A percentile compares a stretch with the other conserved stretches of the same genome.
These are phyloP conservation scores for Semaprochilodus insignis DNA, from an alignment of 2,797 vertebrate species.

Conservation along the genomic window DNA sequence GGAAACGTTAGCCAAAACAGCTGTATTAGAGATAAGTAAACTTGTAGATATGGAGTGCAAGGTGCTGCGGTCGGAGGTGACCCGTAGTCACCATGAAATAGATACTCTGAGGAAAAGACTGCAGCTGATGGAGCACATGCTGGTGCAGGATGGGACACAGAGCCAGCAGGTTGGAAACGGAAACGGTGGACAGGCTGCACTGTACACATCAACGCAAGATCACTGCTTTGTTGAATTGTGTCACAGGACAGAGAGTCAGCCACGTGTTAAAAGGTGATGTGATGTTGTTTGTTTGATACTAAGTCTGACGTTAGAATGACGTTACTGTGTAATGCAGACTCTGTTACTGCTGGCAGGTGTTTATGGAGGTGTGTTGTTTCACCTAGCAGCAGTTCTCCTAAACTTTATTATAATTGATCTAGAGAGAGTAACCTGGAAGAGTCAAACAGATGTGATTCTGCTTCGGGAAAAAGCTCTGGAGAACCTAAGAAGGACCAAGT, in stretches of 20 bases:
- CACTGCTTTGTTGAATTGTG: constrained; percentile 34
- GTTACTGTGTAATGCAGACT: background rate
- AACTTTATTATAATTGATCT: background rate
- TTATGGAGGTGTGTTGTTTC: background rate
- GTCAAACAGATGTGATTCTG: background rate
- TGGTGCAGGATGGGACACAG: constrained; percentile 68
- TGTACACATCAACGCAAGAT: constrained; percentile 36
- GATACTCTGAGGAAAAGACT: constrained; percentile 74
- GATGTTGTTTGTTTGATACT: no score
- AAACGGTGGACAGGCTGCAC: background rate
- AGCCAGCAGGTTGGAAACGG: constrained; percentile 55
- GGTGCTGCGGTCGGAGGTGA: constrained; percentile 78
- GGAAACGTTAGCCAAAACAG: constrained; percentile 78
- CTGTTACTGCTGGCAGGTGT: background rate
- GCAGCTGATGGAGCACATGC: constrained; percentile 76
- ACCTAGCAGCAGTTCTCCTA: no score
- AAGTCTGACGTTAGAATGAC: no score
- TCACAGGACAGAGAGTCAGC: constrained; percentile 30
- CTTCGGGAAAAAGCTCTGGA: background rate
- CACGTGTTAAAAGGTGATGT: constrained; percentile 30
- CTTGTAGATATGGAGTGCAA: constrained; percentile 80
- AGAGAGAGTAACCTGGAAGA: constrained; percentile 42
- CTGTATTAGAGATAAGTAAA: constrained; percentile 79
- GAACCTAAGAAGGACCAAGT: constrained; percentile 21
- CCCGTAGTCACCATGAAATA: constrained; percentile 76